phyloP scores from a whole-genome alignment of 2,113 vertebrate genomes.

The Percina caprodes region DNA sequence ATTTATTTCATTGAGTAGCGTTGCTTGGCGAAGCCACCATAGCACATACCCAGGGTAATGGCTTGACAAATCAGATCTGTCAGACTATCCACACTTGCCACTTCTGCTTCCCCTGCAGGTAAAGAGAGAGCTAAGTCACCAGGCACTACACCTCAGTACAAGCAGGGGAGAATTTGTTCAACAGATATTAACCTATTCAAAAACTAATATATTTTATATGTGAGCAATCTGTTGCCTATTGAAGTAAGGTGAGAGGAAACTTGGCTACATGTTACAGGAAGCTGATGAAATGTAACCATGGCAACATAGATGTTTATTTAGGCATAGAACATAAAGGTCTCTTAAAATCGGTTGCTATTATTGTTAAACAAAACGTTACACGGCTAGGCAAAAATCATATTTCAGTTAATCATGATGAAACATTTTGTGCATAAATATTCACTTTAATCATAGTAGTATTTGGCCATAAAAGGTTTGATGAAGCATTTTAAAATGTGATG shows the following conservation, averaged over 20 bases:
- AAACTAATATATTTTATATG: neutral
- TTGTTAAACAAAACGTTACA: neutral
- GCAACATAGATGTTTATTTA: neutral
- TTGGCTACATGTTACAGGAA: neutral
- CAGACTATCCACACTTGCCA: constrained; percentile 68
- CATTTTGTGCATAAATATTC: neutral
- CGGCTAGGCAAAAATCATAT: neutral
- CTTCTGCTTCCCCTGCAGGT: constrained; percentile 60
- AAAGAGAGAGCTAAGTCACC: constrained; percentile 35
- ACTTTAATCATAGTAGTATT: neutral
- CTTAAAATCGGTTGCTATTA: neutral
- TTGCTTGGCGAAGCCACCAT: constrained; percentile 50
- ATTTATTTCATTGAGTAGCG: constrained; percentile 71
- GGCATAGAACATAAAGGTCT: neutral
- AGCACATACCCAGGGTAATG: constrained; percentile 63
- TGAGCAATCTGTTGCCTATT: neutral
- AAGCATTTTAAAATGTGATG: constrained; percentile 8
- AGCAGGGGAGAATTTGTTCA: constrained; percentile 18
- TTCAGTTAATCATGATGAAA: neutral
- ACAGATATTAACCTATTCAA: neutral
- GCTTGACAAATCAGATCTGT: constrained; percentile 78
- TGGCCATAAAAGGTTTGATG: neutral
- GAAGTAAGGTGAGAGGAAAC: neutral
- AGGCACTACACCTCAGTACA: neutral
- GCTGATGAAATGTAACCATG: neutral